Conservation (phyloP, 2,797 vertebrate genomes). For the Glyptemys insculpta region DNA sequence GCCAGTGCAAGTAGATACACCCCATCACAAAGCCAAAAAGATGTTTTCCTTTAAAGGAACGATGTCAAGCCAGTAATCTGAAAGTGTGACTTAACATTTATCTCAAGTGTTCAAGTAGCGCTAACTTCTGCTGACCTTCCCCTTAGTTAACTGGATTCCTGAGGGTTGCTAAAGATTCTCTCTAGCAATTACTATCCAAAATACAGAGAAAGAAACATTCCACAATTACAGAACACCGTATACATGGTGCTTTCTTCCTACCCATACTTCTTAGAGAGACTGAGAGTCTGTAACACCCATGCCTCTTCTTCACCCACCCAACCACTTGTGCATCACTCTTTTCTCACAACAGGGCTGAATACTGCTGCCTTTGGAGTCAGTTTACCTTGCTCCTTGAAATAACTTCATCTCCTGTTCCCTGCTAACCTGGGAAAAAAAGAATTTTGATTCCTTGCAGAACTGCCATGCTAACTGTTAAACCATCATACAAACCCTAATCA, state of each 20-base stretch:
- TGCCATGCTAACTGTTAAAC: background rate
- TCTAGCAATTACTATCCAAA: background rate
- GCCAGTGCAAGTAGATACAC: too few species aligned
- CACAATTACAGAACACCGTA: background rate
- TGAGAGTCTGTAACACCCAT: background rate
- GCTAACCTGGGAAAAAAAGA: background rate
- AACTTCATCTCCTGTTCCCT: background rate
- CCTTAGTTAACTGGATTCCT: background rate
- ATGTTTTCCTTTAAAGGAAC: background rate
- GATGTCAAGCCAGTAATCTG: background rate
- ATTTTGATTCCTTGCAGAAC: background rate
- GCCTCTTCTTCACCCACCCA: background rate
- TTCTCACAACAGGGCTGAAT: background rate
- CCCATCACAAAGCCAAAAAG: background rate
- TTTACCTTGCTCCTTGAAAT: background rate
- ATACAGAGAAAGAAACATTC: background rate
- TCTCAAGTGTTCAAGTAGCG: background rate
- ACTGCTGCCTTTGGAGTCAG: background rate
- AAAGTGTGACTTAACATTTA: background rate
- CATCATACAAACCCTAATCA: background rate
- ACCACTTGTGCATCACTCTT: background rate
- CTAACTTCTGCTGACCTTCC: background rate
- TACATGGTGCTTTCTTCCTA: background rate
- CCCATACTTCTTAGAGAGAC: background rate
- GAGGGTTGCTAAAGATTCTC: background rate